phyloP scores from a whole-genome alignment of 2,888 invertebrate genomes.

The Panorpa germanica region DNA sequence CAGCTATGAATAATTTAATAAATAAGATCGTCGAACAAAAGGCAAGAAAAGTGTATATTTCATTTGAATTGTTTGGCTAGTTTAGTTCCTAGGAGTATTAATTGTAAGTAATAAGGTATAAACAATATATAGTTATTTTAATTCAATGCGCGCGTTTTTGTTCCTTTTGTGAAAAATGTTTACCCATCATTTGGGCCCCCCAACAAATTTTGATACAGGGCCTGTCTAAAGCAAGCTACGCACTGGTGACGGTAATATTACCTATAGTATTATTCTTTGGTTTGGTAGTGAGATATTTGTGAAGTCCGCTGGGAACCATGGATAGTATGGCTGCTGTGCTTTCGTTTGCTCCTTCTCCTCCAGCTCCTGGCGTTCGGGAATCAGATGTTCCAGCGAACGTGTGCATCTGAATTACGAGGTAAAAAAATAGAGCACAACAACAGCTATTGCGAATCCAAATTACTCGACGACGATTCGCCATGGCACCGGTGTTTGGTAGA shows the following conservation, averaged over 20 bases:
- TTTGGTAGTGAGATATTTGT: slow-evolving; percentile 57
- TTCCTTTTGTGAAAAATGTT: no score
- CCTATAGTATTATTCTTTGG: slow-evolving; percentile 35
- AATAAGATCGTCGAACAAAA: no score
- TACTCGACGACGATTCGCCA: slow-evolving; percentile 22
- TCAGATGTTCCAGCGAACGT: neutral
- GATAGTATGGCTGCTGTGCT: slow-evolving; percentile 59
- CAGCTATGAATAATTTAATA: no score
- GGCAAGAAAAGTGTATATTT: no score
- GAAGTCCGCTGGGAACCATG: slow-evolving; percentile 62
- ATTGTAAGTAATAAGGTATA: no score
- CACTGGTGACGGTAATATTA: slow-evolving; percentile 16
- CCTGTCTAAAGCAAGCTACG: no score
- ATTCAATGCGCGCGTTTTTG: no score
- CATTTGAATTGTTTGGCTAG: no score
- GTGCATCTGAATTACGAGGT: slow-evolving; percentile 22
- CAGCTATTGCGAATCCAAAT: slow-evolving; percentile 24
- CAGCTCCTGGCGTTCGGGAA: slow-evolving; percentile 26
- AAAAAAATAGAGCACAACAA: slow-evolving; percentile 21
- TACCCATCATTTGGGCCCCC: no score
- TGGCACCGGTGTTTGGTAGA: slow-evolving; percentile 24
- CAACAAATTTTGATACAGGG: no score
- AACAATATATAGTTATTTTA: no score
- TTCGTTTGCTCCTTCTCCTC: slow-evolving; percentile 38
- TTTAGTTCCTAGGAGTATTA: no score